phyloP scores from a whole-genome alignment of 2,888 invertebrate species.

The Panopea generosa region DNA sequence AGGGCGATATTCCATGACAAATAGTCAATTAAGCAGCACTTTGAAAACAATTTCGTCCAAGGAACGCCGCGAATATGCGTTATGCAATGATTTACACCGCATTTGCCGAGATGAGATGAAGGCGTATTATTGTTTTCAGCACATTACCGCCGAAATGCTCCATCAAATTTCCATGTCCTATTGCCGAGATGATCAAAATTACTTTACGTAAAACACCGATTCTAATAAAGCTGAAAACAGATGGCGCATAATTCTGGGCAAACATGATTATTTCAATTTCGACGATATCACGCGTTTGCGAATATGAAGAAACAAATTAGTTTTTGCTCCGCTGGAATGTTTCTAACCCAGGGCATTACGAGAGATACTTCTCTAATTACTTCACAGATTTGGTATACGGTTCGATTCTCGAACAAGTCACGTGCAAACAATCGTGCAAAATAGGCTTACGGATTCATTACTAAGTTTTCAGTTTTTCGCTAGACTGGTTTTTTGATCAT shows the following conservation, averaged over 20 bases:
- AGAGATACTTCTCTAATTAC: slow-evolving; percentile 17
- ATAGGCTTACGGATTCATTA: no score
- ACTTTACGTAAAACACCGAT: slow-evolving; percentile 49
- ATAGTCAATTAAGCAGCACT: slow-evolving; percentile 33
- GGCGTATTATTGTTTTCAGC: slow-evolving; percentile 34
- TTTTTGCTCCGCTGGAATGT: not conserved
- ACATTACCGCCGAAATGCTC: slow-evolving; percentile 51
- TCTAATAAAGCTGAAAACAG: slow-evolving; percentile 39
- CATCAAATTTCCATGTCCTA: slow-evolving; percentile 54
- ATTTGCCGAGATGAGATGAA: slow-evolving; percentile 30
- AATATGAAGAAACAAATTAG: slow-evolving; percentile 28
- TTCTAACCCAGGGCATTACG: slow-evolving; percentile 1
- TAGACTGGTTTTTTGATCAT: no score
- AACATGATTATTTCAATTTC: slow-evolving; percentile 31
- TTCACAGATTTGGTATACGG: no score
- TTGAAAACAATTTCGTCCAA: slow-evolving; percentile 27
- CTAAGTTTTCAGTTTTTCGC: no score
- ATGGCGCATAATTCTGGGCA: slow-evolving; percentile 42
- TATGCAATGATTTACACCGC: slow-evolving; percentile 57
- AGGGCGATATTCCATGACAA: slow-evolving; percentile 20
- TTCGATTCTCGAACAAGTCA: no score
- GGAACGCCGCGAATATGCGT: slow-evolving; percentile 34
- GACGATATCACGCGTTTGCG: slow-evolving; percentile 13
- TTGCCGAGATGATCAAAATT: slow-evolving; percentile 38
- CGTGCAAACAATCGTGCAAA: no score